Evolutionary conservation across 2,113 vertebrate species (phyloP), one percentile per base, ranked within the genome.

Genomic region (Gallinago jamesoni): DNA sequence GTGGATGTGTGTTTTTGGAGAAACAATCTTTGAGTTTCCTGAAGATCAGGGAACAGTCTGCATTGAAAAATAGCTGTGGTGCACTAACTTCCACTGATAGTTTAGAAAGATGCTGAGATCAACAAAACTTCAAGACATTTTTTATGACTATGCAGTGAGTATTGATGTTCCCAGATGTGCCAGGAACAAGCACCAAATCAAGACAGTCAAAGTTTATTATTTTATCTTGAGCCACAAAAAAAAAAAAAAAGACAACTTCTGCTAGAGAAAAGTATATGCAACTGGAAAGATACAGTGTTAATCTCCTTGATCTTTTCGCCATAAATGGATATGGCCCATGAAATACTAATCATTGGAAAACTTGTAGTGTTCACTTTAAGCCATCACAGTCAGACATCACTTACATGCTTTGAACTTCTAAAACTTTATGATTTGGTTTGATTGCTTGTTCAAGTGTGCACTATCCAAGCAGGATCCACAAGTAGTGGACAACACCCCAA

Each of bases 91-190:
- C 55, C n/a, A 67, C 37, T 59, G 52, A 37, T 37, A 52, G 39
- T 62, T 89, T 47, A 87, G 64, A 84, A 84, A 93, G 73, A 59
- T 87, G 81, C 60, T 95, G 87, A 87, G 47, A 84, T 75, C 45
- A 57, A 84, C 55, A 87, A 50, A 96, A 63, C 41, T 47, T 70
- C 47, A 41, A 6, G 6, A 30, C 22, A 23, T 23, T 77, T 88
- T 94, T 74, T 69, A 66, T 74, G 41, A 41, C 59, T 84, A 53
- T 9, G 12, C 50, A 37, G 43, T 30, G 30, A 76, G 33, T 59
- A 81, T 17, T 84, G 60, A 81, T 78, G 63, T 31, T 84, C 74
- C 78, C 84, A 82, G 66, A 64, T 64, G 69, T 37, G 25, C 56
- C 77, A 84, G 25, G 25, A 87, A 59, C 30, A 78, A 70, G 56